Percentiles rank a stretch among this genome's conserved stretches.
phyloP scores from a whole-genome alignment of 2,113 vertebrate genomes.

The Protomyctophum bolini region DNA sequence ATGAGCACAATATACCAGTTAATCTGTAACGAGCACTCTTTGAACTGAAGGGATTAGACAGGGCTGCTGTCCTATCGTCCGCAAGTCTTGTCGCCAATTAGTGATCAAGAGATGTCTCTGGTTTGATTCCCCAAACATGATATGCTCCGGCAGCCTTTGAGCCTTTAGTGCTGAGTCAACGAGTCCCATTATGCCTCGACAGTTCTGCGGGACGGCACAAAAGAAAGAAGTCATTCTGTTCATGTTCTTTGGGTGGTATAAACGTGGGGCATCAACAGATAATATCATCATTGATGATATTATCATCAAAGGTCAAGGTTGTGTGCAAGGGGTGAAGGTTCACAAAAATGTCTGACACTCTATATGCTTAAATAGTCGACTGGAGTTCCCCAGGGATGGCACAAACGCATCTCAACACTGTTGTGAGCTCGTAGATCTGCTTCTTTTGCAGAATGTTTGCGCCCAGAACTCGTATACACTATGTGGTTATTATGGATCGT shows the following conservation, averaged over 20 bases:
- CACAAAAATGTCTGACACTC: background rate
- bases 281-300: too few species aligned
- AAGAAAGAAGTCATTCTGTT: too few species aligned
- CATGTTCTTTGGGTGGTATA: background rate
- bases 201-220: too few species aligned
- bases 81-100: slow-evolving; percentile 20
- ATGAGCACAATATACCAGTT: background rate
- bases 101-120: slow-evolving; percentile 11
- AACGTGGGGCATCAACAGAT: slow-evolving; percentile 9
- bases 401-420: too few species aligned
- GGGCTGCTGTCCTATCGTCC: slow-evolving; percentile 13
- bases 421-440: too few species aligned
- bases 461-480: too few species aligned
- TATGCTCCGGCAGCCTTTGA: slow-evolving; percentile 38
- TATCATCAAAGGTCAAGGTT: slow-evolving; percentile 1
- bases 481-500: too few species aligned
- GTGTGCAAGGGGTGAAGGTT: too few species aligned
- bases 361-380: slow-evolving; percentile 4
- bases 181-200: too few species aligned
- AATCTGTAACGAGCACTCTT: slow-evolving; percentile 9
- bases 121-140: background rate
- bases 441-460: too few species aligned
- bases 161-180: too few species aligned
- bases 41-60: slow-evolving; percentile 29
- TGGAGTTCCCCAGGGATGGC: too few species aligned